Evolutionary conservation across 2,113 vertebrate species (phyloP), one percentile per base, ranked within the genome.

Genomic region (Irena cyanogastra): DNA sequence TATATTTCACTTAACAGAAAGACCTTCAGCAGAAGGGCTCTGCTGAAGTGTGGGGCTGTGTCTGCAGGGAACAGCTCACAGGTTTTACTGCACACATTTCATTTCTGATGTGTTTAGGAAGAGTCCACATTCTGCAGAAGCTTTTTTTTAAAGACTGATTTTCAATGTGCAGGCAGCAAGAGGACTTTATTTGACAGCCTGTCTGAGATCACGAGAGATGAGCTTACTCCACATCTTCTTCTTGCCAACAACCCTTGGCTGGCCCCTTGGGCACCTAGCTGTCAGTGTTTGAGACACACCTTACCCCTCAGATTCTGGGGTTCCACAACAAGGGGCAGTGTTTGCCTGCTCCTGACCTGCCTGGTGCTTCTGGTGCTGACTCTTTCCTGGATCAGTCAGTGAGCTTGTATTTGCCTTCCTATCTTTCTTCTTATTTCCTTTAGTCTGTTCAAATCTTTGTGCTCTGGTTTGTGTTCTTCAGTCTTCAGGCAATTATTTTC

Each of bases 1-100:
- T 95, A 16, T 92, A 86, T 93, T 96, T 96, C 82, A 84, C 78
- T 87, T 96, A 95, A 95, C 69, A 68, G 80, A 52, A 86, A 80
- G 87, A 53, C 47, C 66, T 81, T 57, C 31, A 50, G 35, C 10
- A 54, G 59, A 47, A 69, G 39, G 54, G 39, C 60, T 70, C 30
- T 57, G 82, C 78, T 56, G 44, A 70, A 63, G 56, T 17, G 21
- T 37, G 41, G 57, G 44, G 2, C 50, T 76, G 26, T 49, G 59
- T 50, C 39, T 66, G 1, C 57, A 30, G 72, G 79, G 39, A 82
- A 4, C 30, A 79, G 45, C 57, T 94, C 44, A 4, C 44, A 45
- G 60, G 10, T 69, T 82, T 72, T 76, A 13, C 23, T 14, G 22
- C 28, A 17, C 3, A 1, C 16, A 15, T 44, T 74, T 65, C 3